Evolutionary conservation across 2,797 vertebrate species (phyloP).

Genomic region (Capromys pilorides): DNA sequence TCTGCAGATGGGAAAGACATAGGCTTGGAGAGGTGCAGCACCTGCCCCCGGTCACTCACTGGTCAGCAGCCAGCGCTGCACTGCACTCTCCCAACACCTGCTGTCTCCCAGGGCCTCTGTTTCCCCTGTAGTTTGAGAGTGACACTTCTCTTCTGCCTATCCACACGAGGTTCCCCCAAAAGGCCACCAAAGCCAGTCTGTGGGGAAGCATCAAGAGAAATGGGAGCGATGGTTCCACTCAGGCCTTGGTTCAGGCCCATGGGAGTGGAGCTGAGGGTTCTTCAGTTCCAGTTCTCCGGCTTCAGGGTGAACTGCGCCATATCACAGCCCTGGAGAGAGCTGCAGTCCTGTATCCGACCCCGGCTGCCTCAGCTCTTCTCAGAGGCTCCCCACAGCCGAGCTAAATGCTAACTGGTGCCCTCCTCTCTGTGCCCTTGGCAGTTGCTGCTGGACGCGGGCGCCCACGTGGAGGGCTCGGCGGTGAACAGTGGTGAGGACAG

Average conservation of each 20-base stretch:
- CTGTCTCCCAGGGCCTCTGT: background rate
- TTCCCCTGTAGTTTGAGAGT: background rate
- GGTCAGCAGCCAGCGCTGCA: background rate
- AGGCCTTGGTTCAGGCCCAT: background rate
- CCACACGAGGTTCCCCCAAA: background rate
- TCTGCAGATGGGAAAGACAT: background rate
- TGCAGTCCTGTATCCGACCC: background rate
- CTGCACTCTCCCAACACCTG: background rate
- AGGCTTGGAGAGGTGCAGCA: background rate
- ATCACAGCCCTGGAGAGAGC: background rate
- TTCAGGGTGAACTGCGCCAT: background rate
- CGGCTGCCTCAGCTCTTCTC: background rate
- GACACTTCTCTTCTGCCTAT: background rate
- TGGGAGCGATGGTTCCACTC: background rate
- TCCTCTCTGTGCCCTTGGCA: slow-evolving; percentile 79
- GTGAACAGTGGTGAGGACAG: slow-evolving; percentile 93
- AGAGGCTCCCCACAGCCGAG: accelerated
- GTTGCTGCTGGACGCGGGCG: slow-evolving; percentile 96
- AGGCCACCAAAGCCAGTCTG: background rate
- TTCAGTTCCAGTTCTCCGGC: background rate
- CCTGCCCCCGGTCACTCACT: background rate
- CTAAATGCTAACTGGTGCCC: background rate
- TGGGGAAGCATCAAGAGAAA: background rate
- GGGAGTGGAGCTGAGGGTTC: background rate
- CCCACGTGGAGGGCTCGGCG: slow-evolving; percentile 94